Percentiles rank a stretch among this genome's conserved stretches.
phyloP scores from a whole-genome alignment of 2,888 invertebrate genomes.

The Epistrophe eligans region DNA sequence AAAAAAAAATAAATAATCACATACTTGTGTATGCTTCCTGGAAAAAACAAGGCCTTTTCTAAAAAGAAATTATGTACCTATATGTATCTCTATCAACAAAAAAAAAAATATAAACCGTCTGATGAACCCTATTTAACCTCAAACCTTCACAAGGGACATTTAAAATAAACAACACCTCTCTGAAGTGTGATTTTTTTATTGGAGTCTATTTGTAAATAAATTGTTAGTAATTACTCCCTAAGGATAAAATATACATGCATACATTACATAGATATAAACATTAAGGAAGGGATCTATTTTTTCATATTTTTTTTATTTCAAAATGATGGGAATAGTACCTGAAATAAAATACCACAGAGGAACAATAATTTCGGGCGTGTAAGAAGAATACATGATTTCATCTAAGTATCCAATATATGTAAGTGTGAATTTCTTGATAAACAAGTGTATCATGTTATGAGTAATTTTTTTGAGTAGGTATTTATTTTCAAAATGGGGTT shows the following conservation, averaged over 20 bases:
- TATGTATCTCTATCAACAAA: neutral
- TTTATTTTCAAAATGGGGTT: no score
- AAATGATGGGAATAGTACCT: neutral
- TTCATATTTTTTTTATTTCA: slow-evolving; percentile 1
- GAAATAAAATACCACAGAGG: neutral
- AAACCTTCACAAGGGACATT: slow-evolving; percentile 18
- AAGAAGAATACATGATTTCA: no score
- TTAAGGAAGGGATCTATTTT: neutral
- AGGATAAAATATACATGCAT: neutral
- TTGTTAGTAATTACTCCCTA: slow-evolving; percentile 9
- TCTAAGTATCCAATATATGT: no score
- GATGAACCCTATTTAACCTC: slow-evolving; percentile 17
- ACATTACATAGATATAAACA: no score
- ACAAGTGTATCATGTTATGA: no score
- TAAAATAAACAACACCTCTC: slow-evolving; percentile 14
- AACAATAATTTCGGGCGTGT: no score
- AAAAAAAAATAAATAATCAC: neutral
- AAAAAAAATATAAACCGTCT: slow-evolving; percentile 1
- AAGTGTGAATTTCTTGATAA: no score
- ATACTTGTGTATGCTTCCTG: neutral
- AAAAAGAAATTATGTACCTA: neutral
- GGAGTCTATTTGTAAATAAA: slow-evolving; percentile 9
- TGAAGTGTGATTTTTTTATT: slow-evolving; percentile 6
- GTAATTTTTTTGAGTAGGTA: no score
- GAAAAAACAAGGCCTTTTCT: neutral